Conservation (phyloP, 64 coral and sea anemone species). For the Platygyra sinensis region DNA sequence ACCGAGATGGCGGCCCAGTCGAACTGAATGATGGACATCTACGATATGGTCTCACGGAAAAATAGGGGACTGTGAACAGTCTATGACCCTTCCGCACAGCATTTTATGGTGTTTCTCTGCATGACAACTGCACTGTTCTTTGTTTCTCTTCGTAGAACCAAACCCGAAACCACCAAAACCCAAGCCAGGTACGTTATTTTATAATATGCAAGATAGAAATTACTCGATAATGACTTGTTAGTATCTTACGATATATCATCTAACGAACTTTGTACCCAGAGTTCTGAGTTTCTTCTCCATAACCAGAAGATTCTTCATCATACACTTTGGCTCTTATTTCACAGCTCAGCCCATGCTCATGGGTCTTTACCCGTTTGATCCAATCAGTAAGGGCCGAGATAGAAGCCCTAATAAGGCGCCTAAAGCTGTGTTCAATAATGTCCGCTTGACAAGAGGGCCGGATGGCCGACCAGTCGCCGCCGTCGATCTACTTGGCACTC, state of each 20-base stretch:
- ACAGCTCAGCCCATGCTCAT: constrained; percentile 44
- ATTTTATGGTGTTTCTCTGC: not conserved
- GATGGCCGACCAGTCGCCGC: constrained; percentile 35
- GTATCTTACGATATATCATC: no score
- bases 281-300: not conserved
- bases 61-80: no score
- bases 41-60: no score
- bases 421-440: constrained; percentile 10
- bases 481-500: constrained; percentile 51
- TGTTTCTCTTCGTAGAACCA: not conserved
- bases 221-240: no score
- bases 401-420: constrained; percentile 52
- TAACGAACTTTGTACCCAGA: no score
- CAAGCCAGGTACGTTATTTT: not conserved
- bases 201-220: not conserved
- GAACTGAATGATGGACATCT: no score
- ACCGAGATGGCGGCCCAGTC: no score
- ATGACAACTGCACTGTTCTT: no score
- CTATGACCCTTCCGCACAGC: no score
- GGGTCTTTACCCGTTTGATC: constrained; percentile 55
- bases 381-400: constrained; percentile 40
- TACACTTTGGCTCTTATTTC: not conserved
- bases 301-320: not conserved
- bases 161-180: constrained; percentile 14
- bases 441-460: constrained; percentile 20